Conservation (phyloP, 37 sponge, comb jelly and placozoan species). For the Spongilla lacustris region DNA sequence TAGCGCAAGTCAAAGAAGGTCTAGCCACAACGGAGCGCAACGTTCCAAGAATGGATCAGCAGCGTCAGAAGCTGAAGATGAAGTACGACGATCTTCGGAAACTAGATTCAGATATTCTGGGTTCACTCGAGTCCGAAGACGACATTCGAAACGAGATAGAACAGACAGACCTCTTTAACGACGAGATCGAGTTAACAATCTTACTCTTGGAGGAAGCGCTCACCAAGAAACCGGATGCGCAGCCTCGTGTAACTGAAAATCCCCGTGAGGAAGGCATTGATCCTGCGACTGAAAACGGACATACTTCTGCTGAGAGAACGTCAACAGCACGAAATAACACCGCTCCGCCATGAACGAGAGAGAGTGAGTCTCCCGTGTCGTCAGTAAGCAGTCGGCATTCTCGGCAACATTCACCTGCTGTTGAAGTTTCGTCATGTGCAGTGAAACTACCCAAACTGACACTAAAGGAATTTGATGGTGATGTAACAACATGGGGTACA, state of each 20-base stretch:
- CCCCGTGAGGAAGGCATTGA: too few species aligned
- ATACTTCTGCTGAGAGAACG: too few species aligned
- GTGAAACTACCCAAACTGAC: slow-evolving; percentile 9
- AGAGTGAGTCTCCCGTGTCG: too few species aligned
- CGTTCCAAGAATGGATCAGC: not conserved
- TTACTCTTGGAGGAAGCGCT: not conserved
- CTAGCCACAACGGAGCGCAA: not conserved
- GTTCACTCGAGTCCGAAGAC: slow-evolving; percentile 5
- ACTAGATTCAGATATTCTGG: slow-evolving; percentile 29
- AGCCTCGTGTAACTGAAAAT: too few species aligned
- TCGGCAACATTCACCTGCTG: too few species aligned
- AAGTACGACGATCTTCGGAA: not conserved
- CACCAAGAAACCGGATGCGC: not conserved
- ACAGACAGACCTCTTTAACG: slow-evolving; percentile 2
- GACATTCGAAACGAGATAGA: slow-evolving; percentile 16
- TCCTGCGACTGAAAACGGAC: too few species aligned
- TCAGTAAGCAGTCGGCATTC: too few species aligned
- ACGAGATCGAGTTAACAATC: slow-evolving; percentile 10
- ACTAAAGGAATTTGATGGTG: slow-evolving; percentile 6
- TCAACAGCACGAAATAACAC: too few species aligned
- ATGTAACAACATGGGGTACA: slow-evolving; percentile 29
- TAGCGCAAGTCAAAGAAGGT: not conserved
- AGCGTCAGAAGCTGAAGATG: slow-evolving; percentile 1
- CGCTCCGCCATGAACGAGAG: too few species aligned
- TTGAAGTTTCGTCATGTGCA: not conserved